These are phyloP conservation scores for Ictalurus punctatus DNA, from an alignment of 2,113 vertebrate species.

Conservation along the genomic window DNA sequence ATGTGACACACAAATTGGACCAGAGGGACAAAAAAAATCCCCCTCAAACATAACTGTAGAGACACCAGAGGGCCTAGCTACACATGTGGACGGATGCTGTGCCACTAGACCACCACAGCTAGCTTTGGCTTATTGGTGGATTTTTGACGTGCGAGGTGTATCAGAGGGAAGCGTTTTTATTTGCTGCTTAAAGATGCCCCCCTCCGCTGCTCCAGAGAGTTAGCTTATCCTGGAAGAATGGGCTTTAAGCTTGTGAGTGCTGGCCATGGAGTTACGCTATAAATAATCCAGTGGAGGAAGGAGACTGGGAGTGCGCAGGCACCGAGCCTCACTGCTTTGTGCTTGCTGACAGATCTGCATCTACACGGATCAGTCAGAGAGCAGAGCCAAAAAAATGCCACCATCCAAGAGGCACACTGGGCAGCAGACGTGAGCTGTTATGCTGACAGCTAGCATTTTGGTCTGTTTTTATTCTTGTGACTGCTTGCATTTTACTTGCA, in stretches of 20 bases:
- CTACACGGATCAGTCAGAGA: slow-evolving; percentile 67
- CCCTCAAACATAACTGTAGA: slow-evolving; percentile 52
- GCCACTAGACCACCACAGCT: slow-evolving; percentile 53
- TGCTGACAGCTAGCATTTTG: slow-evolving; percentile 41
- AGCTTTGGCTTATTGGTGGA: slow-evolving; percentile 31
- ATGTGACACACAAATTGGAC: slow-evolving; percentile 59
- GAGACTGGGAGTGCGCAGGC: slow-evolving; percentile 57
- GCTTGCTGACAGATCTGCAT: slow-evolving; percentile 70
- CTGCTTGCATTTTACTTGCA: slow-evolving; percentile 13
- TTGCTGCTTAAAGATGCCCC: slow-evolving; percentile 56
- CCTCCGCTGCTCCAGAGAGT: slow-evolving; percentile 57
- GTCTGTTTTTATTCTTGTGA: background rate
- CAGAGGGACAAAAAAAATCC: slow-evolving; percentile 48
- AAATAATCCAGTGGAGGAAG: slow-evolving; percentile 70
- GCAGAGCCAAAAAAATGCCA: slow-evolving; percentile 55
- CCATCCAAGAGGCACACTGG: slow-evolving; percentile 14
- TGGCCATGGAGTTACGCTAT: slow-evolving; percentile 62
- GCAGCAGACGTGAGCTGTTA: background rate
- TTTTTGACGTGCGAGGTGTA: slow-evolving; percentile 53
- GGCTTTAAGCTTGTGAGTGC: slow-evolving; percentile 65
- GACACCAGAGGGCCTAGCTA: slow-evolving; percentile 37
- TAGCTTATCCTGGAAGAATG: slow-evolving; percentile 69
- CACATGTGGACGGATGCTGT: slow-evolving; percentile 41
- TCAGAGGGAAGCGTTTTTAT: slow-evolving; percentile 61
- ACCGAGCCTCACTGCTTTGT: slow-evolving; percentile 57